Evolutionary conservation across 2,888 invertebrate genomes (phyloP).

Genomic region (Apamea sordens): DNA sequence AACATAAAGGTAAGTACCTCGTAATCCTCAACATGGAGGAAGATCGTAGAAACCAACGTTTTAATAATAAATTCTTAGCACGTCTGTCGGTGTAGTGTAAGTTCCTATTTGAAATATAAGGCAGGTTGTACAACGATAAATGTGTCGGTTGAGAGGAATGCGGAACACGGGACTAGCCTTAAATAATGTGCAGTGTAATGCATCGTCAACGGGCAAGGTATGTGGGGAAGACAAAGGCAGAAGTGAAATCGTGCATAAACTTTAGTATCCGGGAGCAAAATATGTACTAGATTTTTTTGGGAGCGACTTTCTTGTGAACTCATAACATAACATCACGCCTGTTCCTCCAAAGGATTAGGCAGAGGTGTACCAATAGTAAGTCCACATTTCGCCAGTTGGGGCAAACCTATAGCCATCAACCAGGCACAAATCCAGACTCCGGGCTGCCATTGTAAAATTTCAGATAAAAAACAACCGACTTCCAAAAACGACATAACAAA

Average conservation of each 20-base stretch:
- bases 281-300: not conserved
- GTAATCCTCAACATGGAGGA: constrained; percentile 33
- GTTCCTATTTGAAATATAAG: constrained; percentile 52
- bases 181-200: constrained; percentile 41
- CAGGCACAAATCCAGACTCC: not conserved
- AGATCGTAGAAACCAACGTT: constrained; percentile 47
- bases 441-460: not conserved
- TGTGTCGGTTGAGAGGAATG: constrained; percentile 34
- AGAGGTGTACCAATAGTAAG: not conserved
- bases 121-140: constrained; percentile 44
- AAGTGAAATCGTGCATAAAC: not conserved
- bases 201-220: constrained; percentile 3
- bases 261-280: constrained; percentile 9
- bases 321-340: not conserved
- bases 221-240: not conserved
- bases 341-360: not conserved
- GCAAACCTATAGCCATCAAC: not conserved
- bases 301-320: not conserved
- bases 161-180: constrained; percentile 16
- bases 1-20: constrained; percentile 40
- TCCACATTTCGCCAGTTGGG: not conserved
- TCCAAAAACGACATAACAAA: too few relatives aligned
- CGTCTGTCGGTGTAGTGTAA: constrained; percentile 43
- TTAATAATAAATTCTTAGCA: constrained; percentile 61
- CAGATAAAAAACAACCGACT: too few relatives aligned